Percentiles rank a stretch among this genome's conserved stretches.
These are phyloP conservation scores for Sander vitreus DNA, from an alignment of 2,113 vertebrate genomes.

Conservation along the genomic window DNA sequence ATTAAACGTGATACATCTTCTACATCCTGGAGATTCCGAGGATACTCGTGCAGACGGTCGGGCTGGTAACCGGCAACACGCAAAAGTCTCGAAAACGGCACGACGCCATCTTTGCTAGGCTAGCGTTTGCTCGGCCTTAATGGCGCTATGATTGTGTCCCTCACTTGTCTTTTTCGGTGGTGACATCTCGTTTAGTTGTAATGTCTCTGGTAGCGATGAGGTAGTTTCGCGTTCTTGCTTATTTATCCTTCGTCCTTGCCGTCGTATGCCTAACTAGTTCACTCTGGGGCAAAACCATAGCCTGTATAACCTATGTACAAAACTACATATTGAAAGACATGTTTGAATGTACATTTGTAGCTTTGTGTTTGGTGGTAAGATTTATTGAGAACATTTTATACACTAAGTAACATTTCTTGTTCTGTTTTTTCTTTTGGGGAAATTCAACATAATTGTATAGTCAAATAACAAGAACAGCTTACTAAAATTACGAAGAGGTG, in stretches of 20 bases:
- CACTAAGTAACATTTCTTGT: background rate
- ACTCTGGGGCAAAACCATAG: too few species aligned
- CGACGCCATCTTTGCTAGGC: slow-evolving; percentile 63
- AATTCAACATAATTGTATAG: background rate
- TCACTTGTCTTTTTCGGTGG: background rate
- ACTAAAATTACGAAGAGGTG: background rate
- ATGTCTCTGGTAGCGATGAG: background rate
- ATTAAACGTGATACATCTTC: background rate
- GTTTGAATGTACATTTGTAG: background rate
- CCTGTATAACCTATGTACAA: too few species aligned
- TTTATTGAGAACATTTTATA: background rate
- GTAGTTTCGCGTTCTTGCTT: background rate
- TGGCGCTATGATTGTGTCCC: slow-evolving; percentile 9
- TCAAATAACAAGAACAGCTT: background rate
- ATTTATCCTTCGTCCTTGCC: slow-evolving; percentile 46
- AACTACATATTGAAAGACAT: too few species aligned
- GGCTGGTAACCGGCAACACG: background rate
- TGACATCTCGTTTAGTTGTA: background rate
- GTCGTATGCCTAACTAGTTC: background rate
- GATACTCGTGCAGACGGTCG: background rate
- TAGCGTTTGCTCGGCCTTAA: slow-evolving; percentile 14
- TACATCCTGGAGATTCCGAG: background rate
- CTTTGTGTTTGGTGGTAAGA: background rate
- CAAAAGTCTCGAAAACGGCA: background rate
- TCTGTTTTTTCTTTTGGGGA: background rate